Evolutionary conservation across 2,888 invertebrate species (phyloP).

Genomic region (Cataglyphis livida): DNA sequence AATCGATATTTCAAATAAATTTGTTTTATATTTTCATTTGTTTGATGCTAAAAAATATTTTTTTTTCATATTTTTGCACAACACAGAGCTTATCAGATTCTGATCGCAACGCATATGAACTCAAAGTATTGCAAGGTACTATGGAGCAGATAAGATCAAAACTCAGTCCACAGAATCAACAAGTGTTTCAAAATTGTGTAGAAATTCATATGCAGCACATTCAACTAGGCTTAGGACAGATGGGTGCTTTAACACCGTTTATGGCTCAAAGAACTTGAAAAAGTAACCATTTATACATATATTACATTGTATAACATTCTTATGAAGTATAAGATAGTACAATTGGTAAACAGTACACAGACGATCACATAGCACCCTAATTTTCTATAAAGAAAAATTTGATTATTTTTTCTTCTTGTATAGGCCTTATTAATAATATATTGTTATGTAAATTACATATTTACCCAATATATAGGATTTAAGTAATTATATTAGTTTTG

Average conservation of each 20-base stretch:
- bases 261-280: constrained; percentile 83
- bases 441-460: constrained; percentile 58
- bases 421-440: constrained; percentile 58
- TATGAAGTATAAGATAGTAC: constrained; percentile 58
- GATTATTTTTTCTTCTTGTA: constrained; percentile 72
- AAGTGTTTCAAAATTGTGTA: constrained; percentile 94
- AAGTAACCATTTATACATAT: not conserved
- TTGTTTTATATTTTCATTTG: not conserved
- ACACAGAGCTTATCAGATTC: constrained; percentile 90
- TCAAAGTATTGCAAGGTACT: constrained; percentile 96
- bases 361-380: constrained; percentile 48
- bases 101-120: constrained; percentile 95
- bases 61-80: constrained; percentile 41
- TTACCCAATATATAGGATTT: constrained; percentile 58
- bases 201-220: constrained; percentile 97
- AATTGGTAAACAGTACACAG: constrained; percentile 20
- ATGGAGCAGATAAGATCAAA: constrained; percentile 95
- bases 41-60: constrained; percentile 9
- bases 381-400: constrained; percentile 64
- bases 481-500: constrained; percentile 60
- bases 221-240: constrained; percentile 89
- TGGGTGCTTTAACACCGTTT: constrained; percentile 83
- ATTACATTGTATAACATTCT: constrained; percentile 49
- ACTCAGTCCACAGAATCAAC: constrained; percentile 91
- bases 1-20: constrained; percentile 36